Evolutionary conservation across 1,140 invertebrate species (phyloP), one percentile per base, ranked within the genome.

Genomic region (Papilio polyxenes): DNA sequence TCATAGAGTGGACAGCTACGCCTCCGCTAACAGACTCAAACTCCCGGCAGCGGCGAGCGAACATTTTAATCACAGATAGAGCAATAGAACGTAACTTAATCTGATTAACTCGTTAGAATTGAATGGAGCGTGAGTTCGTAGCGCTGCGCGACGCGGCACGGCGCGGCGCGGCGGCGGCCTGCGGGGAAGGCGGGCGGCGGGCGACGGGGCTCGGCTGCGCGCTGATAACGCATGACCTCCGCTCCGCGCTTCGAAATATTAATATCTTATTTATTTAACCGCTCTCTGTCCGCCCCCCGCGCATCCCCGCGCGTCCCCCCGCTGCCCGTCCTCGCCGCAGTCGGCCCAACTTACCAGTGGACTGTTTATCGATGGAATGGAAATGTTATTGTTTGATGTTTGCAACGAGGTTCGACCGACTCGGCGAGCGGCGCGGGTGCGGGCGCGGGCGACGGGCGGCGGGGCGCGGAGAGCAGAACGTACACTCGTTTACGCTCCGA

Each of bases 201-300:
- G 82, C 62, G 78, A 17, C 17, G 85, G 79, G 83, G 81, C 44
- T 49, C 77, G 62, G 75, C 40, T 81, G 65, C 74, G n/a, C 11
- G 69, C 87, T 88, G 90, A 91, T 91, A 91, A 91, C 88, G 84
- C 75, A 72, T 89, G 90, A 91, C 91, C 91, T 91, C 90, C 89
- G 90, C 88, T 89, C 90, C 81, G 88, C 88, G 86, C 87, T 90
- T 90, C 90, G 90, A 91, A 92, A 87, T 92, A 91, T 89, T 91
- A 91, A 89, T 91, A 92, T 87, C 85, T 86, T 90, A 90, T 90
- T 91, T 90, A 88, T 89, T 91, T 90, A 87, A 88, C 86, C 80
- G 84, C 69, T 81, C 83, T 72, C 75, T 81, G 81, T 20, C 77
- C 20, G 75, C 44, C 83, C 82, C 82, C 80, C 15, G 79, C 59